Percentiles rank a stretch among this genome's conserved stretches.
Conservation (phyloP, 2,888 invertebrate genomes). For the Crocallis elinguaria region DNA sequence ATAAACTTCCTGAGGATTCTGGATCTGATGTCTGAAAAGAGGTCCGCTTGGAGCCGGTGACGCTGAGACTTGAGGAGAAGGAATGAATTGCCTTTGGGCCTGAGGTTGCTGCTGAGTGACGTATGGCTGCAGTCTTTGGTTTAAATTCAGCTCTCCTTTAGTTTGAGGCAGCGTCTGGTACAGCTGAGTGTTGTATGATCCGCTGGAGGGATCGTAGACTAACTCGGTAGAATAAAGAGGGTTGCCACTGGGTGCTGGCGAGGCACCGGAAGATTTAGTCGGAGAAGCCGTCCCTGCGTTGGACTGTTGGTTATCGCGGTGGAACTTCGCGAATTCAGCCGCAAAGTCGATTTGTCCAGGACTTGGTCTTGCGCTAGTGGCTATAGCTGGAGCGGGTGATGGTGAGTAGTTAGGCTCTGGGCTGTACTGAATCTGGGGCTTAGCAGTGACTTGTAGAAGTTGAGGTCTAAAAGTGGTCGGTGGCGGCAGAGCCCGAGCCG, state of each 20-base stretch:
- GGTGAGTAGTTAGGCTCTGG: slow-evolving; percentile 75
- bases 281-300: slow-evolving; percentile 67
- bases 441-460: slow-evolving; percentile 84
- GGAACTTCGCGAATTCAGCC: slow-evolving; percentile 90
- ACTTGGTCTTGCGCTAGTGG: slow-evolving; percentile 56
- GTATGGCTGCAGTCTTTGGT: slow-evolving; percentile 90
- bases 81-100: slow-evolving; percentile 79
- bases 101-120: slow-evolving; percentile 86
- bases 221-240: slow-evolving; percentile 92
- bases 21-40: slow-evolving; percentile 77
- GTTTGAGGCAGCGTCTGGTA: slow-evolving; percentile 91
- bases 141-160: slow-evolving; percentile 88
- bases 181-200: slow-evolving; percentile 91
- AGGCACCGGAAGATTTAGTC: slow-evolving; percentile 65
- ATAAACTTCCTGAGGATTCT: slow-evolving; percentile 79
- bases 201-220: slow-evolving; percentile 90
- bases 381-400: slow-evolving; percentile 60
- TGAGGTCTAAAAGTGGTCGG: slow-evolving; percentile 88
- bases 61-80: slow-evolving; percentile 83
- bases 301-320: slow-evolving; percentile 86
- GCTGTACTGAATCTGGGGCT: slow-evolving; percentile 77
- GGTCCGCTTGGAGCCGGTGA: slow-evolving; percentile 67
- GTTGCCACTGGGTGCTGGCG: slow-evolving; percentile 78
- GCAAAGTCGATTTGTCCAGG: slow-evolving; percentile 87
- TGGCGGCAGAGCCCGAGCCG: slow-evolving; percentile 82